phyloP scores from a whole-genome alignment of 2,888 invertebrate genomes.

The Mythimna lalbum region DNA sequence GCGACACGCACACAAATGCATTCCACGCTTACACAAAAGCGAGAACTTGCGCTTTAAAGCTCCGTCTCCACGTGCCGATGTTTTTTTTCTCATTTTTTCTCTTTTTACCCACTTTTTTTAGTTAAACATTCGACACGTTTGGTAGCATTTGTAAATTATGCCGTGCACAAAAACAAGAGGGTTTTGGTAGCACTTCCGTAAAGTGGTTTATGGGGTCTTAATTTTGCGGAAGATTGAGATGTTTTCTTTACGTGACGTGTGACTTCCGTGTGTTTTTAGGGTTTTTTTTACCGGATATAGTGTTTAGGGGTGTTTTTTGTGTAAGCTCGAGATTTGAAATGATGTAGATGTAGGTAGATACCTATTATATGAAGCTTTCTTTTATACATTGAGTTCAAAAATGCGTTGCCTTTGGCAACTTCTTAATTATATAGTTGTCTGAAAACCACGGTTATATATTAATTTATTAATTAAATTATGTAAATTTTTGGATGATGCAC shows the following conservation, averaged over 20 bases:
- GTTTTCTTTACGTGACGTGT: slow-evolving; percentile 54
- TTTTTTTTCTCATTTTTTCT: slow-evolving; percentile 63
- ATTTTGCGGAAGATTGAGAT: slow-evolving; percentile 55
- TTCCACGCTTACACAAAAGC: slow-evolving; percentile 77
- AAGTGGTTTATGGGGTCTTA: slow-evolving; percentile 63
- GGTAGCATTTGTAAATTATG: slow-evolving; percentile 75
- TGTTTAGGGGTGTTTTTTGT: slow-evolving; percentile 6
- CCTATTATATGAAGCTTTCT: not conserved
- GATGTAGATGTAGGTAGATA: too few relatives aligned
- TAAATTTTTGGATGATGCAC: too few relatives aligned
- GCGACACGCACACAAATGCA: slow-evolving; percentile 85
- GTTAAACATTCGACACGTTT: slow-evolving; percentile 74
- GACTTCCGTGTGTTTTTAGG: slow-evolving; percentile 35
- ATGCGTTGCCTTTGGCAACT: not conserved
- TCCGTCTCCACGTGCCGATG: slow-evolving; percentile 76
- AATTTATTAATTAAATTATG: too few relatives aligned
- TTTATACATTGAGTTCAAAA: not conserved
- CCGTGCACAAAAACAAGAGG: slow-evolving; percentile 58
- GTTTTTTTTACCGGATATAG: slow-evolving; percentile 8
- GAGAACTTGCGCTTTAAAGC: slow-evolving; percentile 85
- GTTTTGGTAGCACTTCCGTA: slow-evolving; percentile 59
- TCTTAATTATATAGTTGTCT: too few relatives aligned
- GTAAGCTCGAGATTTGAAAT: not conserved
- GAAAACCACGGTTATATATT: too few relatives aligned
- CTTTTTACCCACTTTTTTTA: slow-evolving; percentile 58